Base-by-base conservation (phyloP, 2,113 vertebrate genomes). In the Carassius carassius region DNA sequence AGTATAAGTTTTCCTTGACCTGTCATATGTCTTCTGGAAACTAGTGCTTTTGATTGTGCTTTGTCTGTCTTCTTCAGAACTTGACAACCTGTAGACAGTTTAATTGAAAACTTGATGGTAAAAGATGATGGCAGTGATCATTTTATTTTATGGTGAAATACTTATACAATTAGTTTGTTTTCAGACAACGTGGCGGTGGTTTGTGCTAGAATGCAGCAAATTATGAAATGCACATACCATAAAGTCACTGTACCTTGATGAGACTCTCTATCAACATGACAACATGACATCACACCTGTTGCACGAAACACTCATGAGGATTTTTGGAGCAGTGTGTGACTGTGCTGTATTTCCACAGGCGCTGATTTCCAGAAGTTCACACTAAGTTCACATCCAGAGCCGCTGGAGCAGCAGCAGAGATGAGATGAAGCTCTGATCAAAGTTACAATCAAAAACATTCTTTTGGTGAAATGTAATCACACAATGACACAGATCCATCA, bases 311-410 rank as follows among this genome's bases (percentile, higher is more conserved):
- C 29, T 63, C 12, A 37, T 21, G 9, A 70, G 9, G 2, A 69
- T 37, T 69, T 37, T 19, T 16, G 63, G 25, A 16, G 54, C 29
- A 6, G 21, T 0, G 1, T 72, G 37, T 13, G 21, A 44, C 47
- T 74, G 21, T 74, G 72, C 41, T 49, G 12, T 70, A 16, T 74
- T 49, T 74, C 16, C 72, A 25, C 72, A 74, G 72, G n/a, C 3
- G 1, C 72, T 25, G 72, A 49, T 49, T n/a, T 74, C 72, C 44
- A 74, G 19, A 74, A 74, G 41, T 74, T 49, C 44, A 74, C 72
- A 7, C 1, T 9, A 13, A 74, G 41, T 25, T 49, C 37, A 7
- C 44, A 74, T 16, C 72, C 67, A 41, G 67, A 19, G 35, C 67
- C 67, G 2, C 67, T 70, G 67, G 17, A 70, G 60, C 35, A 70